These are phyloP conservation scores for Microplitis demolitor DNA, from an alignment of 1,140 invertebrate genomes.

Conservation along the genomic window DNA sequence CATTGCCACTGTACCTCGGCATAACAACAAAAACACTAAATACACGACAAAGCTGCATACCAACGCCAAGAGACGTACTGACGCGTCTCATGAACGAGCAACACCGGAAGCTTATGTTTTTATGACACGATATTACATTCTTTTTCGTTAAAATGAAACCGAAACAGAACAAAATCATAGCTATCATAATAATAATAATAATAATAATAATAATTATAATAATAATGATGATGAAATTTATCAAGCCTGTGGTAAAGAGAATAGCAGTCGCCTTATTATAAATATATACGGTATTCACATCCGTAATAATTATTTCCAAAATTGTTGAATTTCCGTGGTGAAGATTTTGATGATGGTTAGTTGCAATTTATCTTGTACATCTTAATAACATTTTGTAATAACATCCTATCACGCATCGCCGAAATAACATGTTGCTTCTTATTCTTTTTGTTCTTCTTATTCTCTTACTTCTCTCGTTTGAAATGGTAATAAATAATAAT, in stretches of 20 bases:
- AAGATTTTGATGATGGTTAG: not conserved
- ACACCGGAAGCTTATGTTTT: not conserved
- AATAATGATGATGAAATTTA: no score
- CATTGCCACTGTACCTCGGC: conserved; percentile 13
- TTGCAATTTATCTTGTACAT: conserved; percentile 36
- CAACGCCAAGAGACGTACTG: not conserved
- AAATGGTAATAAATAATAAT: conserved; percentile 32
- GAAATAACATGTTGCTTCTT: conserved; percentile 37
- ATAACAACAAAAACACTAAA: conserved; percentile 24
- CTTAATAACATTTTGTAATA: conserved; percentile 42
- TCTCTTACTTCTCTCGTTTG: conserved; percentile 9
- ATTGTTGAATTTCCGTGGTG: not conserved
- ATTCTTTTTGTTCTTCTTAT: not conserved
- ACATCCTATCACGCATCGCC: conserved; percentile 37
- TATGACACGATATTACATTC: not conserved
- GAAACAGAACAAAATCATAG: no score
- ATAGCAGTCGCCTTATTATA: no score
- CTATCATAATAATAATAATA: no score
- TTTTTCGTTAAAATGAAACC: not conserved
- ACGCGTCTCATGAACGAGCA: not conserved
- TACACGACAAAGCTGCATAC: not conserved
- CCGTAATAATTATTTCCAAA: conserved; percentile 21
- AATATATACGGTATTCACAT: not conserved
- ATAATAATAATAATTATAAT: no score
- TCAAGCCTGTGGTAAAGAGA: no score